Conservation (phyloP, 2,113 vertebrate species). For the Leptodactylus fuscus region DNA sequence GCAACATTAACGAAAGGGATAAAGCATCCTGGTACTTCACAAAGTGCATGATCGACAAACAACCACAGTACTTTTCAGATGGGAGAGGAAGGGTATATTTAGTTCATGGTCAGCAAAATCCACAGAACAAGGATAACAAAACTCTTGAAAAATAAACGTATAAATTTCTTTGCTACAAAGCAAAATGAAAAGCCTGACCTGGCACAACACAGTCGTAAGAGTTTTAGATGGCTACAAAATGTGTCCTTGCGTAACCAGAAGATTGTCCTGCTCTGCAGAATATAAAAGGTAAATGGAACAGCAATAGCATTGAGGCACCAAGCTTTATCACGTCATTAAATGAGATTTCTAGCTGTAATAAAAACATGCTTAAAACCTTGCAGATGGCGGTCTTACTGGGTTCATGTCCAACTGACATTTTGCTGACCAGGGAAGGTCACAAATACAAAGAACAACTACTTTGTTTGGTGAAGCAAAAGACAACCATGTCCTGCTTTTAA, state of each 20-base stretch:
- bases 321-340: constrained; percentile 58
- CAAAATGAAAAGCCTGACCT: constrained; percentile 46
- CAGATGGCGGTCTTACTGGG: constrained; percentile 46
- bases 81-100: constrained; percentile 12
- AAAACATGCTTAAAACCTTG: constrained; percentile 52
- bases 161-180: constrained; percentile 44
- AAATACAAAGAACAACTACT: constrained; percentile 43
- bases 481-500: neutral
- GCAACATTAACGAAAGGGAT: neutral
- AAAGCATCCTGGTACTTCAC: neutral
- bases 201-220: constrained; percentile 50
- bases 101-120: constrained; percentile 39
- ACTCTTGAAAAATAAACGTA: constrained; percentile 44
- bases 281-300: constrained; percentile 56
- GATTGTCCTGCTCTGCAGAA: constrained; percentile 51
- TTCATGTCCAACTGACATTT: constrained; percentile 51
- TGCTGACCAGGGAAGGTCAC: constrained; percentile 54
- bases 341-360: constrained; percentile 54
- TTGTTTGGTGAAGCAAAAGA: neutral
- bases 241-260: constrained; percentile 54
- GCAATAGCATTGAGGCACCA: constrained; percentile 51
- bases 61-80: neutral
- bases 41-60: constrained; percentile 19
- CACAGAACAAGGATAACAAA: constrained; percentile 38
- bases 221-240: constrained; percentile 57